Base-by-base conservation (phyloP, 53 echinoderm and acorn worm species). In the Echinometra lucunter region DNA sequence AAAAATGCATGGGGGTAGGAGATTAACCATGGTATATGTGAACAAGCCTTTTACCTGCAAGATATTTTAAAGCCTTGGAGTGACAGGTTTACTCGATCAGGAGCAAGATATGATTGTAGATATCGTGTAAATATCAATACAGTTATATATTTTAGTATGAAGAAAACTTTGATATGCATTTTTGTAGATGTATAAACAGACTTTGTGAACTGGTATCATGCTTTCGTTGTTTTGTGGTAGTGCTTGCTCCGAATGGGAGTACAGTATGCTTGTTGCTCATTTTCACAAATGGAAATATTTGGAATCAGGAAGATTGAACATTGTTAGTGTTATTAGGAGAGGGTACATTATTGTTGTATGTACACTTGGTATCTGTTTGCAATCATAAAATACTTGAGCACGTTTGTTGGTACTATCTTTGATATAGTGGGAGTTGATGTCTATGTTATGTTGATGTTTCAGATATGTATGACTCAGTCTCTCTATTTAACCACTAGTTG, bases 111-210 rank as follows among this genome's bases (percentile, higher is more conserved):
- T 42, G 78, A 45, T 47, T 90, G 90, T 90, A 90, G 42, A 90
- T 90, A 60, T 63, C 38, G 23, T 90, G 90, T 90, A 90, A 63
- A 90, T 90, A 90, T 60, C 40, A 35, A 90, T 38, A 90, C 63
- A 90, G 37, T 58, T 91, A 91, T 91, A 91, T 91, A 91, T 91
- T 91, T 91, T 91, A 91, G 91, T 69, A 91, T 91, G 45, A 91
- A 67, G 67, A 63, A 56, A 67, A 45, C 40, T 91, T 91, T 91
- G 91, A 91, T 91, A 91, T 91, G 91, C 44, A 91, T 91, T 69
- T 91, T 91, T 70, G 91, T 91, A 91, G 91, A 90, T 90, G 44
- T 88, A 35, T 7, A 78, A 78, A 38, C 38, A 82, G 34, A 85
- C 28, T 25, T 83, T 47, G 85, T 85, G 85, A 4, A 85, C 49